A percentile compares a stretch with the other conserved stretches of the same genome.
Conservation (phyloP, 2,113 vertebrate species). For the Phyllostomus discolor region DNA sequence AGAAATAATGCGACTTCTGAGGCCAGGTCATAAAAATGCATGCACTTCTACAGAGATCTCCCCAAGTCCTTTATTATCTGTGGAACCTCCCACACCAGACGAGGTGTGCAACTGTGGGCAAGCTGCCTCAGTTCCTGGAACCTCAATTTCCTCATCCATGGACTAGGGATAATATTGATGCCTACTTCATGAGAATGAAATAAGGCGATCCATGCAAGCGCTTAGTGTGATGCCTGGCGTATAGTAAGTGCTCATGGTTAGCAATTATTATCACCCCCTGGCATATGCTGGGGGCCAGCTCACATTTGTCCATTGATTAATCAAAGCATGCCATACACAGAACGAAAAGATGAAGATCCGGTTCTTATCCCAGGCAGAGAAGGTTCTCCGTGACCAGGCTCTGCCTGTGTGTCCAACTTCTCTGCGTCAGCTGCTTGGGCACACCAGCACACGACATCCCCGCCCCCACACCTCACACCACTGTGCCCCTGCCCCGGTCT, state of each 20-base stretch:
- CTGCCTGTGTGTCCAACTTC: background rate
- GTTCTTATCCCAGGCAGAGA: background rate
- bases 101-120: background rate
- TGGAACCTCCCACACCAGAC: background rate
- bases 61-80: too few species aligned
- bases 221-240: background rate
- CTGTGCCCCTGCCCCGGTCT: background rate
- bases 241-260: background rate
- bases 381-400: background rate
- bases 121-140: background rate
- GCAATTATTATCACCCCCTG: background rate
- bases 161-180: background rate
- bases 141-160: background rate
- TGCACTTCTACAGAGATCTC: background rate
- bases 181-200: background rate
- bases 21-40: background rate
- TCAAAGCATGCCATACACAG: background rate
- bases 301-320: background rate
- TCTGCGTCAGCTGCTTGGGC: too few species aligned
- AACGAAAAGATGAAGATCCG: background rate
- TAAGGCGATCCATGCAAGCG: background rate
- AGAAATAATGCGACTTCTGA: background rate
- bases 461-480: too few species aligned
- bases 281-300: background rate
- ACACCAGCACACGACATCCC: background rate